Evolutionary conservation across 2,888 invertebrate species (phyloP), one percentile per base, ranked within the genome.

Genomic region (Aspidapion aeneum): DNA sequence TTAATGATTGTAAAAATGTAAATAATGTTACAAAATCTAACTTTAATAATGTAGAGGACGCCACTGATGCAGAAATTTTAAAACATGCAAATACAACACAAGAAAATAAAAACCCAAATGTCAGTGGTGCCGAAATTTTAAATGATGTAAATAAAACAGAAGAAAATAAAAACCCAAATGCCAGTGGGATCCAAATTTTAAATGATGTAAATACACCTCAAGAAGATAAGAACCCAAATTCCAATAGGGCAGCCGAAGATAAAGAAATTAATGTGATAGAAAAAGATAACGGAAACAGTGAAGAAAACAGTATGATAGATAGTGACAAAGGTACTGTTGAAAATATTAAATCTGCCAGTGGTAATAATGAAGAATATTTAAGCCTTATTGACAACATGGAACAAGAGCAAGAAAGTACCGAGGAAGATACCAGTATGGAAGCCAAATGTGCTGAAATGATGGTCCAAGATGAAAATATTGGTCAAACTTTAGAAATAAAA

Each of bases 1-100:
- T 68, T 67, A 20, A 70, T 69, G 17, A 73, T 72, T 56, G 63
- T 66, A 58, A 68, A n/a, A n/a, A n/a, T n/a, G n/a, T n/a, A n/a
- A n/a, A n/a, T n/a, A n/a, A n/a, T n/a, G n/a, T n/a, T n/a, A n/a
- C n/a, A n/a, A n/a, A n/a, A n/a, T n/a, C n/a, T n/a, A n/a, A n/a
- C n/a, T n/a, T n/a, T n/a, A n/a, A n/a, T n/a, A n/a, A n/a, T n/a
- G n/a, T n/a, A n/a, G n/a, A n/a, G n/a, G n/a, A n/a, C n/a, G n/a
- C n/a, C n/a, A n/a, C n/a, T n/a, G n/a, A n/a, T n/a, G n/a, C n/a
- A n/a, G n/a, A n/a, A n/a, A n/a, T n/a, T n/a, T n/a, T 35, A 35
- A 3, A 35, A 12, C 12, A 35, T 35, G 35, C 3, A 35, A 12
- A 7, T 35, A 35, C 35, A 35, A 7, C 35, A 7, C 5, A 35